phyloP scores from a whole-genome alignment of 2,797 vertebrate species.

The Neopelma chrysocephalum region DNA sequence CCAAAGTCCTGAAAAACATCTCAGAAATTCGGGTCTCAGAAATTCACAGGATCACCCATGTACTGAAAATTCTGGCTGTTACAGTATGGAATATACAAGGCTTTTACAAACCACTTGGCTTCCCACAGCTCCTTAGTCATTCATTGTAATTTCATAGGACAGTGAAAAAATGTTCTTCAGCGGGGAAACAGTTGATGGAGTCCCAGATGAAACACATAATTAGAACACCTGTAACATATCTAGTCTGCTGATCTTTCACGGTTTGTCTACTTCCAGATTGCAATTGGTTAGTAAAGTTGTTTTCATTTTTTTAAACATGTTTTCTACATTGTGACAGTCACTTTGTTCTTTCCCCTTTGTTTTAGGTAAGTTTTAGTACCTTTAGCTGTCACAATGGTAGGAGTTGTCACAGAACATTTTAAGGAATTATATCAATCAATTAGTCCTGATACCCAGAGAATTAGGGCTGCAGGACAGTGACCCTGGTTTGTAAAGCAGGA shows the following conservation, averaged over 20 bases:
- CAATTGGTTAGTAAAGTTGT: constrained; percentile 37
- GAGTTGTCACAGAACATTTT: constrained; percentile 30
- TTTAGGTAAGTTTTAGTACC: constrained; percentile 27
- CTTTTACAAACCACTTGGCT: neutral
- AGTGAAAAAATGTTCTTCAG: constrained; percentile 14
- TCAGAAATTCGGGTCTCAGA: neutral
- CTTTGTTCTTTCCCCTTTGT: constrained; percentile 56
- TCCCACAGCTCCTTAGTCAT: neutral
- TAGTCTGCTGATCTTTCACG: neutral
- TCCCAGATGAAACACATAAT: neutral
- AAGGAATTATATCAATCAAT: constrained; percentile 52
- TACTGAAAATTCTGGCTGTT: neutral
- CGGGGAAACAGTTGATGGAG: neutral
- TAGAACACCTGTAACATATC: neutral
- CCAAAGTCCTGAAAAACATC: neutral
- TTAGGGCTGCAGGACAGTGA: constrained; percentile 35
- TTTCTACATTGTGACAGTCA: constrained; percentile 34
- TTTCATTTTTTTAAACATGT: constrained; percentile 3
- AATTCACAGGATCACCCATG: neutral
- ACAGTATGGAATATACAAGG: neutral
- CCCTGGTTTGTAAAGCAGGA: constrained; percentile 31
- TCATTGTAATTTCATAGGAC: constrained; percentile 21
- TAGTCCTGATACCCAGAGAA: constrained; percentile 52
- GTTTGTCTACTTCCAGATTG: constrained; percentile 57
- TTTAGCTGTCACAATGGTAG: constrained; percentile 42